These are phyloP conservation scores for Scaptomyza reducta DNA, from an alignment of 2,888 invertebrate species.

Conservation along the genomic window DNA sequence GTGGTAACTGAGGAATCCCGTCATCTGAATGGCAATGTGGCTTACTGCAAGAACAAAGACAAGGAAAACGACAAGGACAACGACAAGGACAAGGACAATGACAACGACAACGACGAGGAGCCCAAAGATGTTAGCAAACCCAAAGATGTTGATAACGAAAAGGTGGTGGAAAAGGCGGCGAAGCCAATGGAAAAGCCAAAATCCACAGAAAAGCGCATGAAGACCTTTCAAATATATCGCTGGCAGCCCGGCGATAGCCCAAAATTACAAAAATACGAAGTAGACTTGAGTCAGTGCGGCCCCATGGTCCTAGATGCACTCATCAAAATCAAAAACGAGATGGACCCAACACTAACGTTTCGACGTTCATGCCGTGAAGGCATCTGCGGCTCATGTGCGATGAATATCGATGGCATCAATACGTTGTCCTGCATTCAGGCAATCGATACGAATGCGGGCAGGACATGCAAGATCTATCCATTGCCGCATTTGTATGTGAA, in stretches of 20 bases:
- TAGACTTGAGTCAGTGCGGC: slow-evolving; percentile 94
- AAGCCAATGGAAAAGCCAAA: background rate
- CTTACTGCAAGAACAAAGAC: slow-evolving; percentile 1
- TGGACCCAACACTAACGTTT: slow-evolving; percentile 97
- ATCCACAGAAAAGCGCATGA: slow-evolving; percentile 84
- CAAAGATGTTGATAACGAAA: background rate
- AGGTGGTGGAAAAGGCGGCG: background rate
- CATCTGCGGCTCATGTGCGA: slow-evolving; percentile 99
- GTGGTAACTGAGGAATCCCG: background rate
- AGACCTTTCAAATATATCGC: slow-evolving; percentile 92
- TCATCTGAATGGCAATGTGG: background rate
- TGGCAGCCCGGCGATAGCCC: slow-evolving; percentile 95
- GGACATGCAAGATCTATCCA: slow-evolving; percentile 94
- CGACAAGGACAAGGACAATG: background rate
- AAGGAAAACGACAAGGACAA: background rate
- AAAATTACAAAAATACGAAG: slow-evolving; percentile 86
- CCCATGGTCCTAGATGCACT: slow-evolving; percentile 98
- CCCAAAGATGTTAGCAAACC: too few species aligned
- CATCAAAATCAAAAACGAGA: slow-evolving; percentile 97
- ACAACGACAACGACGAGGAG: background rate
- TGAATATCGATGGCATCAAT: slow-evolving; percentile 98
- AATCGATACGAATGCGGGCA: slow-evolving; percentile 89
- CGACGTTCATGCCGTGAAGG: slow-evolving; percentile 98
- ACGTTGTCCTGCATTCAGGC: slow-evolving; percentile 94
- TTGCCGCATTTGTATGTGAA: slow-evolving; percentile 99